These are phyloP conservation scores for Lerema accius DNA, from an alignment of 1,140 invertebrate genomes.

Conservation along the genomic window DNA sequence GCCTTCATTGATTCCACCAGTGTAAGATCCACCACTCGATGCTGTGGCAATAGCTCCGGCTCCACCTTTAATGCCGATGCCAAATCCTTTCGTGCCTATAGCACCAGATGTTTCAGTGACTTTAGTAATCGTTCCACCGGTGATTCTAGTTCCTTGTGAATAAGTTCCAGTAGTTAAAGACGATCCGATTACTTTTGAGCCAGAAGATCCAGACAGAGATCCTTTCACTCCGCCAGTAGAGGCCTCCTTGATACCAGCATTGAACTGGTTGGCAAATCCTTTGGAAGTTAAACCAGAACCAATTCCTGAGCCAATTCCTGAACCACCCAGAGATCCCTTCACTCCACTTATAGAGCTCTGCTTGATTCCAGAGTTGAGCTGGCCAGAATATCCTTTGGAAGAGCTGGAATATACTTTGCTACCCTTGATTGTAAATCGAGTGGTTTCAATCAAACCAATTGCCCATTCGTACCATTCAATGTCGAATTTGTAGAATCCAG, in stretches of 20 bases:
- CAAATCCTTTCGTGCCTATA: background rate
- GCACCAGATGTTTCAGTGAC: background rate
- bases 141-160: background rate
- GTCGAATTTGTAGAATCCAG: constrained; percentile 80
- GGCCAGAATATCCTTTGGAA: constrained; percentile 30
- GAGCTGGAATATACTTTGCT: constrained; percentile 39
- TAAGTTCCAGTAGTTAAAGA: background rate
- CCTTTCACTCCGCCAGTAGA: constrained; percentile 37
- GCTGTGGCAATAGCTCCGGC: background rate
- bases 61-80: background rate
- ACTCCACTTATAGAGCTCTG: constrained; percentile 17
- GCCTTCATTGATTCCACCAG: background rate
- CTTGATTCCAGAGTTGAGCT: constrained; percentile 41
- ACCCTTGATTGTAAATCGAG: constrained; percentile 51
- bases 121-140: constrained; percentile 1
- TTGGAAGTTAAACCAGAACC: no score
- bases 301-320: no score
- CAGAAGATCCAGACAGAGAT: background rate
- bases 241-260: constrained; percentile 35
- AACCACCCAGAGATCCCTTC: constrained; percentile 39
- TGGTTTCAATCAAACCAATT: constrained; percentile 68
- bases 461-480: constrained; percentile 79
- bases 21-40: background rate
- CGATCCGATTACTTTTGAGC: background rate
- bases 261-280: constrained; percentile 37